Conservation (phyloP, 2,888 invertebrate genomes). For the Platypus cylindrus region DNA sequence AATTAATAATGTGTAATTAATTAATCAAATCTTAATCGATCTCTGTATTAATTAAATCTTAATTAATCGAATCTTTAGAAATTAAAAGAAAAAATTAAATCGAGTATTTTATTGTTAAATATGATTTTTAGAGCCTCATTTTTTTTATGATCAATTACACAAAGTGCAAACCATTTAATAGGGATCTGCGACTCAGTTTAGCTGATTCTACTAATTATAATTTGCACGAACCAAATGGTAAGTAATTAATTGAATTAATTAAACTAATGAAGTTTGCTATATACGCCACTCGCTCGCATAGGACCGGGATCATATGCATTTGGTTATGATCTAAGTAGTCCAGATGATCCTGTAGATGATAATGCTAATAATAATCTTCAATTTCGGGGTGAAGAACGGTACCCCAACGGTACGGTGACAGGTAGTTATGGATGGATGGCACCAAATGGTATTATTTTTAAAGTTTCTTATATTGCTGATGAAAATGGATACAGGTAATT, state of each 20-base stretch:
- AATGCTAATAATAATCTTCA: slow-evolving; percentile 51
- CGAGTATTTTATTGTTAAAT: too few species aligned
- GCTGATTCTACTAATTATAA: slow-evolving; percentile 8
- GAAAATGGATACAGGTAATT: slow-evolving; percentile 52
- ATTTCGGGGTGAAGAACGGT: slow-evolving; percentile 56
- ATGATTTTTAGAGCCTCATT: too few species aligned
- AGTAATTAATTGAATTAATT: not conserved
- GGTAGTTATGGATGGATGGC: slow-evolving; percentile 62
- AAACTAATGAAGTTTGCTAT: too few species aligned
- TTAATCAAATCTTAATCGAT: too few species aligned
- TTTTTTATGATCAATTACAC: too few species aligned
- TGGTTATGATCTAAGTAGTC: slow-evolving; percentile 62
- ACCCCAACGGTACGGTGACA: slow-evolving; percentile 55
- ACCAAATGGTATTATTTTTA: slow-evolving; percentile 46
- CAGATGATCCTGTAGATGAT: too few species aligned
- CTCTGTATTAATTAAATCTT: too few species aligned
- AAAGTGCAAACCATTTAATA: too few species aligned
- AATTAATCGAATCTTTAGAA: too few species aligned
- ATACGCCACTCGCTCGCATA: too few species aligned
- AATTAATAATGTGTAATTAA: too few species aligned
- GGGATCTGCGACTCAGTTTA: slow-evolving; percentile 5
- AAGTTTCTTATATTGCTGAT: slow-evolving; percentile 54
- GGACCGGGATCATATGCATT: slow-evolving; percentile 57
- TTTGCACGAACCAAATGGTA: slow-evolving; percentile 9
- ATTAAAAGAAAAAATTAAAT: too few species aligned